Base-by-base conservation (phyloP, 2,888 invertebrate genomes). In the Salticus scenicus region DNA sequence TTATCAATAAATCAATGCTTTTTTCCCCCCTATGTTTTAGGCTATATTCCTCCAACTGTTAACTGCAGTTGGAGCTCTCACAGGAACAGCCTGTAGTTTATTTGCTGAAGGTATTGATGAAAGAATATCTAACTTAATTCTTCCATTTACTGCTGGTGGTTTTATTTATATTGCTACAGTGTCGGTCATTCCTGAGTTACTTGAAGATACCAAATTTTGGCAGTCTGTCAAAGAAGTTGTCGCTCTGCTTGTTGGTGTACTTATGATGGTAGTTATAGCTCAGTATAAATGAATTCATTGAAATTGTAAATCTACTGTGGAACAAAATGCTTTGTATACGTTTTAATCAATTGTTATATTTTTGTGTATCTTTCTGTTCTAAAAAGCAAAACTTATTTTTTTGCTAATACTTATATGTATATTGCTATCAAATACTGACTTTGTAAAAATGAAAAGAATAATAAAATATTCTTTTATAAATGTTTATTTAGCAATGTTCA, bases 151-250 rank as follows among this genome's bases (percentile, higher is more conserved):
- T 30, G 98, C 98, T 64, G 98, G 97, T 88, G 98, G 99, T n/a
- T 99, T 99, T 91, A 99, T 99, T 91, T 99, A 99, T 91, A 99
- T 99, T 90, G 99, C 99, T 27, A 97, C 99, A 24, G 99, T 99
- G 0, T 98, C 98, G 88, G 98, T 99, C 28, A 96, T 99, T 90
- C 99, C 99, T 8, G 99, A 99, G 92, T 93, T 99, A 69, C 93
- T 99, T 88, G 96, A 96, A 91, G 97, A 98, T 90, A 94, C 94
- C 41, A 96, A 95, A 90, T 93, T 98, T 78, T 93, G 94, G 90
- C 98, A 99, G 91, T 97, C 97, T 63, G 92, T 98, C 10, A 95
- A 96, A 91, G 98, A 99, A 93, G 96, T 98, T 87, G 90, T 94
- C 69, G 97, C 98, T 31, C 92, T 99, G 88, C 92, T 98, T 63